Evolutionary conservation across 2,797 vertebrate genomes (phyloP).

Genomic region (Sorex maritimensis): DNA sequence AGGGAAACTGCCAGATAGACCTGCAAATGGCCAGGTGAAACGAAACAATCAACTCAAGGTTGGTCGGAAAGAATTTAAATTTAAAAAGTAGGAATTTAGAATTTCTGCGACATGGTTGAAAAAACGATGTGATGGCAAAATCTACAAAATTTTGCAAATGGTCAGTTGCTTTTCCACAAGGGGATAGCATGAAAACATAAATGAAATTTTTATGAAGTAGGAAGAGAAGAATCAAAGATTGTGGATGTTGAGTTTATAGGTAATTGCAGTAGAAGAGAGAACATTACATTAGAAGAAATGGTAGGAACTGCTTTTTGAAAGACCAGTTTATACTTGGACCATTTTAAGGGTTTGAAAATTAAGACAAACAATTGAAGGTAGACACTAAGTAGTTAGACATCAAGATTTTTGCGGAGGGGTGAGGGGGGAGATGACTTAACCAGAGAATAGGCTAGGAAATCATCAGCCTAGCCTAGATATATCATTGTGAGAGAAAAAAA

Average conservation of each 20-base stretch:
- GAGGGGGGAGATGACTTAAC: neutral
- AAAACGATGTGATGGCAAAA: neutral
- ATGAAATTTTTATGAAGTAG: neutral
- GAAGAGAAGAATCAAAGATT: constrained; percentile 30
- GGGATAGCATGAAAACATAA: neutral
- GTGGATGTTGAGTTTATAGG: neutral
- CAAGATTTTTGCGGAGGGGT: constrained; percentile 16
- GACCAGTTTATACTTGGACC: constrained; percentile 20
- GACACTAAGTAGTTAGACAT: constrained; percentile 17
- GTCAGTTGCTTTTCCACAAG: constrained; percentile 27
- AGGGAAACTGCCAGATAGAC: neutral
- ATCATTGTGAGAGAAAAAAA: neutral
- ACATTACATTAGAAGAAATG: neutral
- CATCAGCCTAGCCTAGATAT: neutral
- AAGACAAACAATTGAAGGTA: constrained; percentile 4
- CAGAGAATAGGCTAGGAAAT: constrained; percentile 7
- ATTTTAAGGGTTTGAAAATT: constrained; percentile 27
- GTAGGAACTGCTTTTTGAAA: constrained; percentile 23
- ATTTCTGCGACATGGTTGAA: neutral
- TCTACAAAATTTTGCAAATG: constrained; percentile 36
- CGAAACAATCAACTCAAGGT: neutral
- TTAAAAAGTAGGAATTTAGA: too few relatives aligned
- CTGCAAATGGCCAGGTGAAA: constrained; percentile 8
- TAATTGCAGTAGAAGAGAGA: constrained; percentile 27
- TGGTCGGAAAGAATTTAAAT: neutral